These are phyloP conservation scores for Aphrocallistes beatrix DNA, from an alignment of 37 sponge, comb jelly and placozoan genomes.

Conservation along the genomic window DNA sequence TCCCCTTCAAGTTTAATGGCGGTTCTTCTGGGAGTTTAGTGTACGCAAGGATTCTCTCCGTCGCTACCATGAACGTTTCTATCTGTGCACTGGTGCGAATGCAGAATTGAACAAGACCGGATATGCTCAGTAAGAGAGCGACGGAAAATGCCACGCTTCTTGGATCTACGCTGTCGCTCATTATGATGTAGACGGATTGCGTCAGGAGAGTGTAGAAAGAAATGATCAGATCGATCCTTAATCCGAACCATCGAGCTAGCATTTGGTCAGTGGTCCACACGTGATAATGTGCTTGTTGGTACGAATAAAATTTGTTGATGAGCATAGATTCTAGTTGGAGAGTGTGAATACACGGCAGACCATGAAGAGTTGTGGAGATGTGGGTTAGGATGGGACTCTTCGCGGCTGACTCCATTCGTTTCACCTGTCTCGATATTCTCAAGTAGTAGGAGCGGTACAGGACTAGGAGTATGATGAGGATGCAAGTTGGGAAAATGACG, in stretches of 20 bases:
- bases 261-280: neutral
- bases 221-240: neutral
- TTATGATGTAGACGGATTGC: neutral
- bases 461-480: neutral
- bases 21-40: neutral
- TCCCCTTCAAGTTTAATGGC: neutral
- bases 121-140: neutral
- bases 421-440: neutral
- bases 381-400: constrained; percentile 2
- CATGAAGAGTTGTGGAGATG: neutral
- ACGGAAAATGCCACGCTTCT: neutral
- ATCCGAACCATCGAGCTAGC: neutral
- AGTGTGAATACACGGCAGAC: neutral
- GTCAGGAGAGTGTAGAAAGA: neutral
- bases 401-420: neutral
- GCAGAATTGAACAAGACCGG: neutral
- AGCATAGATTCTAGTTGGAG: neutral
- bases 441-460: neutral
- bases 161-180: neutral
- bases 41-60: neutral
- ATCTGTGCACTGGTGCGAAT: neutral
- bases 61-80: neutral
- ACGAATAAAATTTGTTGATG: neutral
- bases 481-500: neutral
- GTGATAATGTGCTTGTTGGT: neutral